These are phyloP conservation scores for Rhabdomys dilectus DNA, from an alignment of 2,113 vertebrate genomes.

Conservation along the genomic window DNA sequence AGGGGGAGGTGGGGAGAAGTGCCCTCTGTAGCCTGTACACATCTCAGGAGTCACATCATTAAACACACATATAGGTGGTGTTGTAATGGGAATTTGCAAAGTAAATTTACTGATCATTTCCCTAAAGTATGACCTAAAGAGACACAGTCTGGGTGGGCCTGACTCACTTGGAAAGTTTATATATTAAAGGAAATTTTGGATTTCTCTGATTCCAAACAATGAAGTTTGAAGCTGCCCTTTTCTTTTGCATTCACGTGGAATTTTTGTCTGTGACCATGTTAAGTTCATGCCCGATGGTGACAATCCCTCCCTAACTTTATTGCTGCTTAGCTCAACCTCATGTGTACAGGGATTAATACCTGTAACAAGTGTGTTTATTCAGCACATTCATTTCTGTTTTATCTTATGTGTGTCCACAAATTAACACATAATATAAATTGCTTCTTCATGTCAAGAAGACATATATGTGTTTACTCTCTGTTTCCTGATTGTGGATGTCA, in stretches of 20 bases:
- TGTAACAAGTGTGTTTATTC: neutral
- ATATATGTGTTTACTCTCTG: neutral
- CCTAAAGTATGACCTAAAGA: neutral
- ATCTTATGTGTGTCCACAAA: too few species aligned
- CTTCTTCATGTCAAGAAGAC: neutral
- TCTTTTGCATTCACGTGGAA: neutral
- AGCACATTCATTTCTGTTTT: neutral
- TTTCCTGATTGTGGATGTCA: neutral
- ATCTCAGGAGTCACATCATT: neutral
- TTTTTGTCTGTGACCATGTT: neutral
- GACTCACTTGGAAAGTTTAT: neutral
- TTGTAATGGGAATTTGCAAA: neutral
- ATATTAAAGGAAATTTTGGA: neutral
- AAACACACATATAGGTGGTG: neutral
- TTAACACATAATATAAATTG: too few species aligned
- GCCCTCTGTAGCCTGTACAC: neutral
- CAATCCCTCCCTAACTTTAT: neutral
- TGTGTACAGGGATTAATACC: neutral
- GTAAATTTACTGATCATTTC: neutral
- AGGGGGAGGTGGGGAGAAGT: neutral
- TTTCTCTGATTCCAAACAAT: neutral
- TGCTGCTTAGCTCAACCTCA: too few species aligned
- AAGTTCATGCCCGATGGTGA: rapidly evolving
- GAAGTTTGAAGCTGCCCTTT: neutral
- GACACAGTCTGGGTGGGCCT: neutral